Conservation (phyloP, 1,140 invertebrate species). For the Sinonovacula constricta region DNA sequence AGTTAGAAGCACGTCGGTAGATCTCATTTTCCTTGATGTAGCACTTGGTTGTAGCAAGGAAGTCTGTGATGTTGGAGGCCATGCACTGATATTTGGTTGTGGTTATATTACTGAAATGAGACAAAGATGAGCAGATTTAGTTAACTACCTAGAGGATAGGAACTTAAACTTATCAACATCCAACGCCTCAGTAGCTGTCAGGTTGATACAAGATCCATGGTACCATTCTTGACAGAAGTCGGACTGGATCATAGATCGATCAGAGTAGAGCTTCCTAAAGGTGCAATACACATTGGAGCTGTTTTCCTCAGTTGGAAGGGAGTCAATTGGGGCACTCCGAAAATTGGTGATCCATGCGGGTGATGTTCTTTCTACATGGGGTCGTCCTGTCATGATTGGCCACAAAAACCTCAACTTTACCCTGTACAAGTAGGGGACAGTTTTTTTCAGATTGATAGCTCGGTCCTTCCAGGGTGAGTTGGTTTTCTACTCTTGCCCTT, state of each 20-base stretch:
- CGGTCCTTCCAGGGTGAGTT: conserved; percentile 19
- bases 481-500: no score
- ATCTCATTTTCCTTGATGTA: no score
- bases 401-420: background rate
- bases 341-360: conserved; percentile 1
- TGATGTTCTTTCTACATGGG: background rate
- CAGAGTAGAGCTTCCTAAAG: background rate
- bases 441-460: background rate
- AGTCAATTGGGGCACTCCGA: background rate
- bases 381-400: conserved; percentile 10
- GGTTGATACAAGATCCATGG: conserved; percentile 10
- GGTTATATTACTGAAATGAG: no score
- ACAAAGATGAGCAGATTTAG: no score
- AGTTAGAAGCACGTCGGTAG: no score
- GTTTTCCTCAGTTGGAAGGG: background rate
- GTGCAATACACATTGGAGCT: background rate
- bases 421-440: background rate
- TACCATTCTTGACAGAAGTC: conserved; percentile 12
- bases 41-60: no score
- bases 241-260: conserved; percentile 15
- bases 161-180: background rate
- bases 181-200: conserved; percentile 7
- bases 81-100: no score
- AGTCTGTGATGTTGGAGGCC: no score
- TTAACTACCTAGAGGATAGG: no score